These are phyloP conservation scores for Brachionus asplanchnoidis DNA, from an alignment of 1,140 invertebrate genomes.

Conservation along the genomic window DNA sequence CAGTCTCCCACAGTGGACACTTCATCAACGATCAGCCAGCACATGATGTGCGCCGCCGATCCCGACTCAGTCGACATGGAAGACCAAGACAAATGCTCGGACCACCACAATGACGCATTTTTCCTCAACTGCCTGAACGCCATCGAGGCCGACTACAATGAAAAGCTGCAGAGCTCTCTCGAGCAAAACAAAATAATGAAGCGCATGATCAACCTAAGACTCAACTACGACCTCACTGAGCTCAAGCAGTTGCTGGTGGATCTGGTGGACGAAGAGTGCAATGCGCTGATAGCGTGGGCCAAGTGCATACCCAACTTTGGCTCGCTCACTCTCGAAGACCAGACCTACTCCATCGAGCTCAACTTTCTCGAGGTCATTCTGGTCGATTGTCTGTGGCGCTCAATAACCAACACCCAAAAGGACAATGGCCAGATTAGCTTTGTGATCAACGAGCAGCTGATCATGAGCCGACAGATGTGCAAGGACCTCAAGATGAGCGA, in stretches of 20 bases:
- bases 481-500: slow-evolving; percentile 15
- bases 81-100: neutral
- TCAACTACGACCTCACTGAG: neutral
- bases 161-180: neutral
- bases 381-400: slow-evolving; percentile 7
- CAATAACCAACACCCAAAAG: neutral
- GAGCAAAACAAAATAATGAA: slow-evolving; percentile 15
- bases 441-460: neutral
- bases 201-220: neutral
- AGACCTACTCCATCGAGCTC: slow-evolving; percentile 10
- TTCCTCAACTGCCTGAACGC: neutral
- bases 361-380: neutral
- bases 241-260: neutral
- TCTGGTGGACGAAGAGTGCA: slow-evolving; percentile 10
- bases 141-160: slow-evolving; percentile 10
- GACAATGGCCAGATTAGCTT: neutral
- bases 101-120: neutral
- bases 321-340: neutral
- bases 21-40: neutral
- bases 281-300: slow-evolving; percentile 5
- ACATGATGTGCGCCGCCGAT: neutral
- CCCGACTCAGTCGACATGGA: neutral
- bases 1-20: neutral
- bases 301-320: slow-evolving; percentile 33
- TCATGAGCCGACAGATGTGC: neutral